phyloP scores from a whole-genome alignment of 37 sponge, comb jelly and placozoan genomes.

The Corticium candelabrum region DNA sequence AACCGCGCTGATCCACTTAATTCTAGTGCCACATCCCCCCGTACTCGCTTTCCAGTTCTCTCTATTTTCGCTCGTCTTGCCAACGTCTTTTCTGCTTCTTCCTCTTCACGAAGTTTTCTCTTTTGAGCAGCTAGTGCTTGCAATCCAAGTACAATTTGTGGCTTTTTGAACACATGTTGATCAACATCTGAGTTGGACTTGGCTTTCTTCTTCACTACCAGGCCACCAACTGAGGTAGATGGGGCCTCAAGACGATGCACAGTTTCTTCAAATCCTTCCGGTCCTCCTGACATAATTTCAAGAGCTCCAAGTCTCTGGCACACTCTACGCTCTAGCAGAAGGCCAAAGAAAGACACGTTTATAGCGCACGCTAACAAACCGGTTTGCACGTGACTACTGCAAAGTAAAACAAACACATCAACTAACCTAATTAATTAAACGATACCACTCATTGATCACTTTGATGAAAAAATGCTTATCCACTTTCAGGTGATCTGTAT shows the following conservation, averaged over 20 bases:
- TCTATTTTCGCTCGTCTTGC: conserved; percentile 10
- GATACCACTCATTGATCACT: too few species aligned
- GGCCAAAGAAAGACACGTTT: too few species aligned
- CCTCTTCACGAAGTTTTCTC: conserved; percentile 40
- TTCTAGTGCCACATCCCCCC: conserved; percentile 10
- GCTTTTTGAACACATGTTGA: conserved; percentile 42
- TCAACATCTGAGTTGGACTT: neutral
- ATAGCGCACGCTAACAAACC: too few species aligned
- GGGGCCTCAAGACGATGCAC: neutral
- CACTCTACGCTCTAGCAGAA: too few species aligned
- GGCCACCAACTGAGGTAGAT: neutral
- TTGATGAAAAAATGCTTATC: too few species aligned
- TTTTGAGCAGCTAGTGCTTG: conserved; percentile 67
- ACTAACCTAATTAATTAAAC: too few species aligned
- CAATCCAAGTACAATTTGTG: conserved; percentile 53
- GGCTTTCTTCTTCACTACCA: neutral
- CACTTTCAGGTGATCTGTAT: too few species aligned
- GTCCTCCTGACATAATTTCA: neutral
- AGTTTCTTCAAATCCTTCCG: neutral
- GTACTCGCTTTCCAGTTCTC: neutral
- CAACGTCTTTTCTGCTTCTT: conserved; percentile 16
- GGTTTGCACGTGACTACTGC: too few species aligned
- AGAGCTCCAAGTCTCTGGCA: too few species aligned
- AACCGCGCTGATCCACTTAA: conserved; percentile 8
- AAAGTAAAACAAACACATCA: too few species aligned